These are phyloP conservation scores for Chaenodraco wilsoni DNA, from an alignment of 2,797 vertebrate species.

Conservation along the genomic window DNA sequence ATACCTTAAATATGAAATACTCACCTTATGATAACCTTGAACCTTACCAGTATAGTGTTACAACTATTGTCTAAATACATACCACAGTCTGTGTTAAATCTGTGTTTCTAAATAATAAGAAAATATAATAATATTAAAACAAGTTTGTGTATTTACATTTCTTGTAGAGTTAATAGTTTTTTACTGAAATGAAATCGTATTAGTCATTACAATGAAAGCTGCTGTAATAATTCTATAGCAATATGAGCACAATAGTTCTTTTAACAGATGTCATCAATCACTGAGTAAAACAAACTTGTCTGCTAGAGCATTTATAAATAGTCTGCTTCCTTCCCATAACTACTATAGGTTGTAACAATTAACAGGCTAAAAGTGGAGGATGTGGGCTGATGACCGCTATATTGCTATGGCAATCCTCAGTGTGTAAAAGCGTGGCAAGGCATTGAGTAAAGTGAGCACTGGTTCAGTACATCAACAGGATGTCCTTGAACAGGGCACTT, in stretches of 20 bases:
- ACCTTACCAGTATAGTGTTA: too few species aligned
- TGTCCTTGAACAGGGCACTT: constrained; percentile 24
- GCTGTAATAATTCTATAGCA: neutral
- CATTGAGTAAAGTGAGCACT: constrained; percentile 22
- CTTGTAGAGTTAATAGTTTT: too few species aligned
- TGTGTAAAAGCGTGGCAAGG: neutral
- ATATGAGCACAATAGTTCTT: neutral
- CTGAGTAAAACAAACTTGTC: neutral
- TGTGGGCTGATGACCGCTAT: neutral
- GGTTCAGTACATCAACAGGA: constrained; percentile 21
- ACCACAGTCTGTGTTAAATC: neutral
- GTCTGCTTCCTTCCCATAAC: neutral
- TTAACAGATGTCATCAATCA: neutral
- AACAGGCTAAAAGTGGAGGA: neutral
- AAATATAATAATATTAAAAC: neutral
- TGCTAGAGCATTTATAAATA: neutral
- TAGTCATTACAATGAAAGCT: neutral
- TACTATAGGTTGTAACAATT: neutral
- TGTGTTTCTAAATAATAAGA: neutral
- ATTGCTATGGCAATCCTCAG: neutral
- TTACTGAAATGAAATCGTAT: neutral
- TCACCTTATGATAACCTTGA: too few species aligned
- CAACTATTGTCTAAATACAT: neutral
- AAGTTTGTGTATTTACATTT: too few species aligned
- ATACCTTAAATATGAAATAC: too few species aligned